Base-by-base conservation (phyloP, 2,113 vertebrate species). In the Toxotes jaculatrix region DNA sequence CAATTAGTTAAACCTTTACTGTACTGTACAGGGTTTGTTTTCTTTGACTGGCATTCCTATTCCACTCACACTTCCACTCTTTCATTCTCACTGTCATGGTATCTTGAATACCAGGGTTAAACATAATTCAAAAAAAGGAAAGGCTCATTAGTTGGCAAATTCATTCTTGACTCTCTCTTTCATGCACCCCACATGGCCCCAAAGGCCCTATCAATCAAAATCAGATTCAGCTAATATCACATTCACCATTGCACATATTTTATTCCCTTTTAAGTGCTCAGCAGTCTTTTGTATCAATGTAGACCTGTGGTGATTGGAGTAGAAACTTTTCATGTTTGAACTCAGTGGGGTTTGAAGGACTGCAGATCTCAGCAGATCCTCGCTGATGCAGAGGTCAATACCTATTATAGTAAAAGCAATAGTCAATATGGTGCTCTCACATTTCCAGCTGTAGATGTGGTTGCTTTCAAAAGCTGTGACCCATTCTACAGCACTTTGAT, bases 331-430 rank as follows among this genome's bases (percentile, higher is more conserved):
- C 78, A 71, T 82, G 84, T 82, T 74, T 68, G 70, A 92, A 86
- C 80, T 74, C 81, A 77, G 88, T 77, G 80, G 84, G 64, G 74
- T 89, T 85, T 85, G 82, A 89, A 90, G 83, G 83, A 92, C 76
- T 91, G 86, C 91, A 82, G 80, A 82, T 89, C 74, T 91, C 91
- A 94, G 90, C 90, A 90, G 74, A 86, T 87, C 83, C 84, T 84
- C n/a, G n/a, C 77, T 53, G 70, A 88, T 79, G 85, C 67, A 65
- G 73, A 70, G 85, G 84, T 94, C 91, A 88, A 91, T 93, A 91
- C 80, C 84, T 88, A 92, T 93, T 89, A 92, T 80, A 66, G 82
- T 80, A 88, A 91, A 94, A 84, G 80, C 87, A 88, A 90, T 93
- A 92, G 84, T 93, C 88, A 85, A 90, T 93, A 77, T 36, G 34